These are phyloP conservation scores for Phoeniculus purpureus DNA, from an alignment of 2,797 vertebrate genomes.

Conservation along the genomic window DNA sequence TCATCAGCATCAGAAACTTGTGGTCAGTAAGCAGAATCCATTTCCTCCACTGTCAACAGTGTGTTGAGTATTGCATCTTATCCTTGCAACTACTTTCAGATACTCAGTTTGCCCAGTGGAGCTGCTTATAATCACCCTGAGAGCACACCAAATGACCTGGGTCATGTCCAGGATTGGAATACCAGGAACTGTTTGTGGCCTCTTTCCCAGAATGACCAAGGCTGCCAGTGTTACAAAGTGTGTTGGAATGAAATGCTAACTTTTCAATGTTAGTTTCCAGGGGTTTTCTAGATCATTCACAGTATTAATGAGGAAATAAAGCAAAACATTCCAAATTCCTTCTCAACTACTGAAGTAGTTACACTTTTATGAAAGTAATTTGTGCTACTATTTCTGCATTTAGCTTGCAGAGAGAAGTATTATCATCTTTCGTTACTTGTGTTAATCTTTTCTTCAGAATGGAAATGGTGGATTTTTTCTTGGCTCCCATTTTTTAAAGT, in stretches of 20 bases:
- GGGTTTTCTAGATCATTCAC: background rate
- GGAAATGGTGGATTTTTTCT: background rate
- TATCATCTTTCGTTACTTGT: background rate
- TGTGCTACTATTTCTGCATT: constrained; percentile 4
- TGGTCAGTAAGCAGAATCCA: constrained; percentile 98
- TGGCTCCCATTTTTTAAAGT: background rate
- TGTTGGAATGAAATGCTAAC: background rate
- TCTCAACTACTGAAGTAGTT: background rate
- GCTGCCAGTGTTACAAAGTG: background rate
- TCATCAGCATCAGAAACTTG: constrained; percentile 97
- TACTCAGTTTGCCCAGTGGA: background rate
- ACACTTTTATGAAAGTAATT: background rate
- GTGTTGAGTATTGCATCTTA: constrained; percentile 72
- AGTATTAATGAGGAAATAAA: constrained; percentile 1
- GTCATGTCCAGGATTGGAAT: background rate
- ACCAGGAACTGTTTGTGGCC: background rate
- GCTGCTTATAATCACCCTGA: background rate
- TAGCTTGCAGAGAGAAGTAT: background rate
- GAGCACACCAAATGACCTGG: background rate
- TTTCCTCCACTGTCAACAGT: constrained; percentile 91
- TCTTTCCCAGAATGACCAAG: constrained; percentile 10
- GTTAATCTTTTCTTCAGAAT: background rate
- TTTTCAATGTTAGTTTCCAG: background rate
- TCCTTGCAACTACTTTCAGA: background rate
- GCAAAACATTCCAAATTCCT: constrained; percentile 8